Evolutionary conservation across 2,113 vertebrate species (phyloP), one percentile per base, ranked within the genome.

Genomic region (Fulica atra): DNA sequence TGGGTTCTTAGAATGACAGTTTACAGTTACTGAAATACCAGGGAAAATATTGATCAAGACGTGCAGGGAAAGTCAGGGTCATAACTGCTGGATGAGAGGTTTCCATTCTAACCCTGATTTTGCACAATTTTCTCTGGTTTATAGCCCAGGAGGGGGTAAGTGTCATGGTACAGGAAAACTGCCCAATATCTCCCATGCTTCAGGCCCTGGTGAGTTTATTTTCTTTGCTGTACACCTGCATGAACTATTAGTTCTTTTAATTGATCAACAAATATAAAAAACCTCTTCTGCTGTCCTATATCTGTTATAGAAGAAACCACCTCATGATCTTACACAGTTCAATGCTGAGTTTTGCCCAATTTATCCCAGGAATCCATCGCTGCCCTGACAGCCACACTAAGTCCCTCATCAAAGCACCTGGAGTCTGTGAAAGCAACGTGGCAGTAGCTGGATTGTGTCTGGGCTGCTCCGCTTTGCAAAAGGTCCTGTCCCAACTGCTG

Each of bases 31-130:
- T 83, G 90, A 23, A 90, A 78, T 51, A 81, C 81, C 88, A 91
- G 68, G 80, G 71, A 69, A 88, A 96, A 95, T 91, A 93, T 80
- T 40, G 94, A 95, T 95, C 40, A n/a, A 84, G 79, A 82, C 6
- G 15, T 48, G 71, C 40, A 87, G 70, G 78, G 69, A 35, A 81
- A 79, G 53, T 33, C 90, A 68, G 65, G 57, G 72, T 78, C 78
- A 16, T 29, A 71, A 65, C 8, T 4, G 14, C 31, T 0, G 25
- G 70, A 38, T 33, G 50, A 81, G 36, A 71, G 77, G 85, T 93
- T 91, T 69, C 50, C 64, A 7, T 56, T 42, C 65, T 66, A 71
- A 13, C 14, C 25, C 50, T 7, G 26, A 36, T 93, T 96, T 89
- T 91, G 46, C 23, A 28, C 63, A 29, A 4, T 16, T 14, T 35